A percentile compares a stretch with the other conserved stretches of the same genome.
Evolutionary conservation across 2,797 vertebrate genomes (phyloP).

Genomic region (Anniella stebbinsi): DNA sequence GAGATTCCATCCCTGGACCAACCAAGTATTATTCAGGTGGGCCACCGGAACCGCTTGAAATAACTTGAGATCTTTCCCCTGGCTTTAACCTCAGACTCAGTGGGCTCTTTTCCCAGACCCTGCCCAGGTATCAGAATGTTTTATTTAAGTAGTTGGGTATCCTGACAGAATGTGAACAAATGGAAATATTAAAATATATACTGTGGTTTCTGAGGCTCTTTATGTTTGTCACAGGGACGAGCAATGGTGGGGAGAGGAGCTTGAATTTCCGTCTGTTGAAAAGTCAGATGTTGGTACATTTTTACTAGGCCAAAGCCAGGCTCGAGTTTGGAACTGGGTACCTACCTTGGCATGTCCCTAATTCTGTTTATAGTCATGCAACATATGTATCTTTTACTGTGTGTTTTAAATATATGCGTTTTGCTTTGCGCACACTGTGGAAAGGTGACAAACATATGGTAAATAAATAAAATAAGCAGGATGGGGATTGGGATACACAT

Average conservation of each 20-base stretch:
- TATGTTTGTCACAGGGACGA: neutral
- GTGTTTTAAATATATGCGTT: neutral
- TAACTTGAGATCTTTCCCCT: neutral
- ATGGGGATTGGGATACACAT: neutral
- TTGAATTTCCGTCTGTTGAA: no score
- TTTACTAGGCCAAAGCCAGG: neutral
- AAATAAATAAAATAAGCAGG: neutral
- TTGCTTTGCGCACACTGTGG: neutral
- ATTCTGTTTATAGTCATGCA: neutral
- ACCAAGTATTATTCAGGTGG: neutral
- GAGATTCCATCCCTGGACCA: no score
- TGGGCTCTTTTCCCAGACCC: neutral
- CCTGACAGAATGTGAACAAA: neutral
- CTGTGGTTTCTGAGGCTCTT: neutral
- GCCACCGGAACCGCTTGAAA: neutral
- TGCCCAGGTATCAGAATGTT: neutral
- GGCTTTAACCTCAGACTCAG: neutral
- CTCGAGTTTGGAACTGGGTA: neutral
- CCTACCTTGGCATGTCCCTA: neutral
- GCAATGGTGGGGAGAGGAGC: neutral
- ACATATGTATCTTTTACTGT: neutral
- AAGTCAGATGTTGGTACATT: neutral
- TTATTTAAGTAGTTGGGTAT: neutral
- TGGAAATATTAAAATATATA: conserved; percentile 1
- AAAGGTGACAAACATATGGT: neutral